Evolutionary conservation across 2,888 invertebrate genomes (phyloP).

Genomic region (Drosophila nr. perissopoda): DNA sequence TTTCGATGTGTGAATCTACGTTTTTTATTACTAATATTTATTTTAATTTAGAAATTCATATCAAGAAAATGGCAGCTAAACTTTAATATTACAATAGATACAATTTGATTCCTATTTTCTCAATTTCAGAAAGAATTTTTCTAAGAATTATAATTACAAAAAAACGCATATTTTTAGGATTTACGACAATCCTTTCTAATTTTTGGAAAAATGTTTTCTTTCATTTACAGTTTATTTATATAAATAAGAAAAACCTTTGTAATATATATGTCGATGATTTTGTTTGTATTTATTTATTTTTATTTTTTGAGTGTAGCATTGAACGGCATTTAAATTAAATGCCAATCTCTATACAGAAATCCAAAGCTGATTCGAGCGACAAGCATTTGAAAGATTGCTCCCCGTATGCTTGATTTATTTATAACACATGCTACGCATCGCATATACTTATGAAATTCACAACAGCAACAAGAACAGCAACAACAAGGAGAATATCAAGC

Average conservation of each 20-base stretch:
- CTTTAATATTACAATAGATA: neutral
- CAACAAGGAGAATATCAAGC: slow-evolving; percentile 22
- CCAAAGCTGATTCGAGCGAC: slow-evolving; percentile 35
- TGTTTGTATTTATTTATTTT: neutral
- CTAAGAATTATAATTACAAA: neutral
- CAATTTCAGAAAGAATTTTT: neutral
- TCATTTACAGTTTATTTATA: neutral
- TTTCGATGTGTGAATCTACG: no score
- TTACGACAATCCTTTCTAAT: neutral
- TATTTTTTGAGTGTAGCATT: slow-evolving; percentile 12
- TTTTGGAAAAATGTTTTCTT: neutral
- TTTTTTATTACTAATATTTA: no score
- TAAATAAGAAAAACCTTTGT: neutral
- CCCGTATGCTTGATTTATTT: slow-evolving; percentile 73
- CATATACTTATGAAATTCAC: slow-evolving; percentile 73
- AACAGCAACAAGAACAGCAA: neutral
- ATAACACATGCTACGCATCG: slow-evolving; percentile 76
- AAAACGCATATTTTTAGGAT: no score
- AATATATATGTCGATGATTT: neutral
- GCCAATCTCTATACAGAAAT: slow-evolving; percentile 51
- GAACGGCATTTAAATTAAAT: slow-evolving; percentile 70
- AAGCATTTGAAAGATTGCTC: slow-evolving; percentile 48
- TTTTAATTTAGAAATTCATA: no score
- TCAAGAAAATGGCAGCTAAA: neutral
- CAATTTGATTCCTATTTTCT: no score